These are phyloP conservation scores for Lasioglossum oenotherae DNA, from an alignment of 2,888 invertebrate genomes.

Conservation along the genomic window DNA sequence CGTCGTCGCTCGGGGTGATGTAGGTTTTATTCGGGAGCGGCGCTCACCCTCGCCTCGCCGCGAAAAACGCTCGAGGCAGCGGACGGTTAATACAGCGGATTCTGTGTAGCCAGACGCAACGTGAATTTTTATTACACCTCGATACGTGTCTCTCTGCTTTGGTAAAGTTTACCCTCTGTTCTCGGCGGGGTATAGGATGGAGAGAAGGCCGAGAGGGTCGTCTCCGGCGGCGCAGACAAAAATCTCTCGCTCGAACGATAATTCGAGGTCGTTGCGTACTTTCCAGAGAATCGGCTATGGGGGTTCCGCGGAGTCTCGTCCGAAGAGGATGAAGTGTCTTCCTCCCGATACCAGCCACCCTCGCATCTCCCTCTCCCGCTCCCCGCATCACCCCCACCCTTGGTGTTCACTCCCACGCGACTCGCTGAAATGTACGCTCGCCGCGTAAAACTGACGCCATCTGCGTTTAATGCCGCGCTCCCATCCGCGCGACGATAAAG, in stretches of 20 bases:
- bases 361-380: not conserved
- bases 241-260: conserved; percentile 66
- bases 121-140: conserved; percentile 64
- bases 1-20: conserved; percentile 28
- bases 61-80: conserved; percentile 39
- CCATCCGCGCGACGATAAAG: conserved; percentile 24
- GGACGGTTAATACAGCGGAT: conserved; percentile 48
- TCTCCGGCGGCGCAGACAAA: conserved; percentile 50
- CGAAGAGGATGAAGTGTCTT: conserved; percentile 31
- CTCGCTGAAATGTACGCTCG: conserved; percentile 52
- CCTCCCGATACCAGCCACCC: conserved; percentile 17
- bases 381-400: not conserved
- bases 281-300: conserved; percentile 34
- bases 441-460: conserved; percentile 69
- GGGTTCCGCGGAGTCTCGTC: conserved; percentile 5
- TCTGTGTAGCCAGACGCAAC: conserved; percentile 54
- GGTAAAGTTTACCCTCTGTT: conserved; percentile 36
- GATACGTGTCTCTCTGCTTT: conserved; percentile 49
- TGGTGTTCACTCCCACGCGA: conserved; percentile 45
- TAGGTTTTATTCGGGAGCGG: conserved; percentile 42
- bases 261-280: conserved; percentile 60
- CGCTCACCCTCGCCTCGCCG: conserved; percentile 15
- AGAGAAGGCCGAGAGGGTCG: not conserved
- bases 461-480: conserved; percentile 69
- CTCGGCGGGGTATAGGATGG: not conserved